Percentiles rank a stretch among this genome's conserved stretches.
These are phyloP conservation scores for Dicyrtoma fusca DNA, from an alignment of 2,888 invertebrate genomes.

Conservation along the genomic window DNA sequence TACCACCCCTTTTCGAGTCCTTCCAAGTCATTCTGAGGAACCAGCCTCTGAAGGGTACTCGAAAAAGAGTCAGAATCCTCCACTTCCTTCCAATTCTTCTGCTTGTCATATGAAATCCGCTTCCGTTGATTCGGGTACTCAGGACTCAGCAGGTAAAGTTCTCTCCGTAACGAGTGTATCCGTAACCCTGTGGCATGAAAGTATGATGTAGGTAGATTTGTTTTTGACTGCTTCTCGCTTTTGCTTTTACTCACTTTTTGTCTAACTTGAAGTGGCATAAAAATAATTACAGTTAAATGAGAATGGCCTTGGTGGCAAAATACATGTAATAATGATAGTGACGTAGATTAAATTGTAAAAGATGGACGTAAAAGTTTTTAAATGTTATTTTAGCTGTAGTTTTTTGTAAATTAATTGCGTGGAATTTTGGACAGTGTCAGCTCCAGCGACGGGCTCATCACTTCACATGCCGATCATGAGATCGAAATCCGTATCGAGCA, in stretches of 20 bases:
- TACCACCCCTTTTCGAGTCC: slow-evolving; percentile 31
- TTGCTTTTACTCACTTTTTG: neutral
- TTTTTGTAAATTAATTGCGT: too few relatives aligned
- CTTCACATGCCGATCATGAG: slow-evolving; percentile 51
- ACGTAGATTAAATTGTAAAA: too few relatives aligned
- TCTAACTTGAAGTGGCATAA: neutral
- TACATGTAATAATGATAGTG: too few relatives aligned
- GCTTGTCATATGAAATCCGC: slow-evolving; percentile 20
- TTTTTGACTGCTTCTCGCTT: slow-evolving; percentile 6
- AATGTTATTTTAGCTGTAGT: too few relatives aligned
- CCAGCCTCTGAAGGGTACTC: slow-evolving; percentile 5
- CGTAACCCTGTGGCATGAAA: neutral
- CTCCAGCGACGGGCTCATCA: slow-evolving; percentile 39
- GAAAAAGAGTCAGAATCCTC: slow-evolving; percentile 13
- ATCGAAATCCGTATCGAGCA: slow-evolving; percentile 54
- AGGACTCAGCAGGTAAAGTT: slow-evolving; percentile 25
- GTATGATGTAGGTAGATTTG: slow-evolving; percentile 1
- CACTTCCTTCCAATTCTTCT: slow-evolving; percentile 24
- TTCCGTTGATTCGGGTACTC: slow-evolving; percentile 29
- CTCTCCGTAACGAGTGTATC: neutral
- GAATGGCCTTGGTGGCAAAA: too few relatives aligned
- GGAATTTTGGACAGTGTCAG: slow-evolving; percentile 36
- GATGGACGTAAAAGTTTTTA: too few relatives aligned
- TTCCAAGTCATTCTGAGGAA: slow-evolving; percentile 26
- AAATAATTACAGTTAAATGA: too few relatives aligned